Conservation (phyloP, 53 echinoderm and acorn worm genomes). For the Holothuria leucospilota region DNA sequence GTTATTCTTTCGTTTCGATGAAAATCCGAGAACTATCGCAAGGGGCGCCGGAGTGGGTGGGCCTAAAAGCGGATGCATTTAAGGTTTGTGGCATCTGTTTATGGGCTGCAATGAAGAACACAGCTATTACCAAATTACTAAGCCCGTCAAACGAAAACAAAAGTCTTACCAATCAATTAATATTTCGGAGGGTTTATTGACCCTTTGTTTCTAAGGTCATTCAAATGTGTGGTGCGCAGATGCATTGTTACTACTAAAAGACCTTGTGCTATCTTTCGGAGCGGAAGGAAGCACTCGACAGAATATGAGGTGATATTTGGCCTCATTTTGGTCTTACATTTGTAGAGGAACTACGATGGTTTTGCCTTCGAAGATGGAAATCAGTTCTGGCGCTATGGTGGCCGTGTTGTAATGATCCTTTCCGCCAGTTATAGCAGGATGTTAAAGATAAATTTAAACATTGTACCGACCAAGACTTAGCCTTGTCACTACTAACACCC, state of each 20-base stretch:
- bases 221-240: constrained; percentile 9
- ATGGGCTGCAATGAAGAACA: no score
- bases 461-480: not conserved
- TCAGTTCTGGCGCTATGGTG: constrained; percentile 34
- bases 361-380: constrained; percentile 11
- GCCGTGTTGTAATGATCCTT: constrained; percentile 35
- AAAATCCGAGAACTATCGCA: no score
- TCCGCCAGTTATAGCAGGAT: constrained; percentile 28
- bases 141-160: no score
- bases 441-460: not conserved
- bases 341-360: constrained; percentile 37
- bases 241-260: not conserved
- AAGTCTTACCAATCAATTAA: no score
- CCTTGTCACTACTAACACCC: not conserved
- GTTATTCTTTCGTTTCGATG: no score
- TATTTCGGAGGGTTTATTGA: constrained; percentile 7
- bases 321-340: constrained; percentile 39
- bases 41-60: no score
- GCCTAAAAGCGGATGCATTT: no score
- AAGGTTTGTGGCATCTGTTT: no score
- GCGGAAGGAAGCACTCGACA: constrained; percentile 17
- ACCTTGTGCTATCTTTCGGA: constrained; percentile 23
- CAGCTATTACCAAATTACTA: no score
- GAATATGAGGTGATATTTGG: constrained; percentile 29
- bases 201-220: constrained; percentile 21